A percentile compares a stretch with the other conserved stretches of the same genome.
Evolutionary conservation across 2,797 vertebrate genomes (phyloP).

Genomic region (Podarcis lilfordi): DNA sequence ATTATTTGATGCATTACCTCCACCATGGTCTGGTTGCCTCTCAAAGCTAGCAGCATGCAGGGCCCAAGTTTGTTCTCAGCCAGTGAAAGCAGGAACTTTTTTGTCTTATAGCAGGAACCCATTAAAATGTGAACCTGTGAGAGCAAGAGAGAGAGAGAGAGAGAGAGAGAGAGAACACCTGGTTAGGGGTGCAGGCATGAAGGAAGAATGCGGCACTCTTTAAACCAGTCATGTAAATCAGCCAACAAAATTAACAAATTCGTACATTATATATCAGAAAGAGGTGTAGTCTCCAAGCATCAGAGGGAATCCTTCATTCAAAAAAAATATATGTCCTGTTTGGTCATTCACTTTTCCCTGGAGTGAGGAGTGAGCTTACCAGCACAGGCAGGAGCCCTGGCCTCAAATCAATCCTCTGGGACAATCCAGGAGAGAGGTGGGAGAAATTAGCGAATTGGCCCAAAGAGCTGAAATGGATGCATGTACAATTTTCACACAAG

Average conservation of each 20-base stretch:
- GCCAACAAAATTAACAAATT: too few relatives aligned
- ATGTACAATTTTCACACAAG: neutral
- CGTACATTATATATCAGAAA: too few relatives aligned
- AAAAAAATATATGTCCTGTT: neutral
- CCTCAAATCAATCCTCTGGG: neutral
- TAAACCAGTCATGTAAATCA: neutral
- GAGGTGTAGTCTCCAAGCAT: neutral
- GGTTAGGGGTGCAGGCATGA: conserved; percentile 3
- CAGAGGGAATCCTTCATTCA: neutral
- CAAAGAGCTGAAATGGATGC: neutral
- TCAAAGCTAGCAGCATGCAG: conserved; percentile 96
- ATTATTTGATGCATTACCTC: conserved; percentile 81
- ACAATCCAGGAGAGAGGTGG: neutral
- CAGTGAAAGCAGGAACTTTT: conserved; percentile 98
- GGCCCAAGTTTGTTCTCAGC: conserved; percentile 98
- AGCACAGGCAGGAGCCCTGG: neutral
- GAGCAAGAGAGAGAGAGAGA: conserved; percentile 16
- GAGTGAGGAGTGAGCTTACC: neutral
- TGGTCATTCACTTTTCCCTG: neutral
- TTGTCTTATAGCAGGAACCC: conserved; percentile 99
- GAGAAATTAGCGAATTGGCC: neutral
- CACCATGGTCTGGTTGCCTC: conserved; percentile 99
- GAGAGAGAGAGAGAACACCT: neutral
- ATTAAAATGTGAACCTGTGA: conserved; percentile 96
- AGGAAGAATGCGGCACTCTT: neutral